phyloP scores from a whole-genome alignment of 2,888 invertebrate species.

The Cremastinae sp. region DNA sequence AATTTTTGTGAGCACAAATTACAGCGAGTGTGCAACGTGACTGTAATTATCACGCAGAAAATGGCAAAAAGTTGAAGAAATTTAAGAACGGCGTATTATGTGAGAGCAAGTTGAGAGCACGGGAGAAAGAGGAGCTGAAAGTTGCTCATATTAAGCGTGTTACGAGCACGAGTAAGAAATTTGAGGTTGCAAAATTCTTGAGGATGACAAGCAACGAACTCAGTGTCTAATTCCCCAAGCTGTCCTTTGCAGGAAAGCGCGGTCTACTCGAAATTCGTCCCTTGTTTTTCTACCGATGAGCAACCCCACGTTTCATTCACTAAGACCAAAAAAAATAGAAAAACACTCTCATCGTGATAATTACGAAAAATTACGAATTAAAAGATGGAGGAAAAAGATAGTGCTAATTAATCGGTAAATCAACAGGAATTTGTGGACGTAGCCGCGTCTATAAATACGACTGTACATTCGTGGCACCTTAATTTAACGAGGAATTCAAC shows the following conservation, averaged over 20 bases:
- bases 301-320: too few species aligned
- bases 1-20: too few species aligned
- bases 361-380: too few species aligned
- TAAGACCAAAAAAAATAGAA: too few species aligned
- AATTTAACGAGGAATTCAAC: not conserved
- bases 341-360: too few species aligned
- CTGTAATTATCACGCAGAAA: not conserved
- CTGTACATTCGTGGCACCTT: not conserved
- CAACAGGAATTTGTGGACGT: not conserved
- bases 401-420: too few species aligned
- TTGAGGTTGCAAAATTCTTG: slow-evolving; percentile 5
- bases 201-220: not conserved
- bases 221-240: slow-evolving; percentile 12
- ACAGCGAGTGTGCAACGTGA: too few species aligned
- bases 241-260: slow-evolving; percentile 10
- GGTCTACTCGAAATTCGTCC: not conserved
- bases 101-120: not conserved
- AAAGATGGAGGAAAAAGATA: too few species aligned
- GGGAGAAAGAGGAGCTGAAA: not conserved
- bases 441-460: not conserved
- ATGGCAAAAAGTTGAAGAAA: not conserved
- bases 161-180: slow-evolving; percentile 18
- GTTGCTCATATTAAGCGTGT: not conserved
- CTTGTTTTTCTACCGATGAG: not conserved
- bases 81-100: too few species aligned